Evolutionary conservation across 2,888 invertebrate genomes (phyloP).

Genomic region (Heteromurus nitidus): DNA sequence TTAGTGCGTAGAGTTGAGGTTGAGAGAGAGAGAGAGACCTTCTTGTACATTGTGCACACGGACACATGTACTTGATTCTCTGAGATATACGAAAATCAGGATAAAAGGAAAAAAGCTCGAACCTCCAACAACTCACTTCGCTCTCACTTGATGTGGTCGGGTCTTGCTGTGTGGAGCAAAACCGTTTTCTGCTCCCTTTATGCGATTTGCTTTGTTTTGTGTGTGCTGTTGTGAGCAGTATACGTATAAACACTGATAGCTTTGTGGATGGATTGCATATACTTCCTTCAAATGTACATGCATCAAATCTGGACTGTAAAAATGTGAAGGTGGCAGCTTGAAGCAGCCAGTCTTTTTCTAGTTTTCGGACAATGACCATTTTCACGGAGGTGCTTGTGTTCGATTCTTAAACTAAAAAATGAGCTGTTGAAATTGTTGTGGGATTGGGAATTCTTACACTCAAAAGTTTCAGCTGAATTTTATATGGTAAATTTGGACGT

Average conservation of each 20-base stretch:
- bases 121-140: neutral
- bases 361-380: neutral
- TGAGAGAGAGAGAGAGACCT: neutral
- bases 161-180: neutral
- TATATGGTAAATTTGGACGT: neutral
- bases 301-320: too few species aligned
- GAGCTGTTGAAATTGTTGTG: too few species aligned
- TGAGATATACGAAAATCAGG: neutral
- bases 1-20: too few species aligned
- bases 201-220: neutral
- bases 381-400: too few species aligned
- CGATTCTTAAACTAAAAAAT: neutral
- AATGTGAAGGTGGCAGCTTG: too few species aligned
- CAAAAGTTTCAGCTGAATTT: neutral
- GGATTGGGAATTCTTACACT: neutral
- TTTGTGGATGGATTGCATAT: neutral
- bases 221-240: neutral
- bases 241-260: neutral
- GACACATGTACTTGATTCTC: neutral
- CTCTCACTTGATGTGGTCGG: constrained; percentile 9
- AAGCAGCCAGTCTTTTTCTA: neutral
- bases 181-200: too few species aligned
- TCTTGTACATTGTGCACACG: neutral
- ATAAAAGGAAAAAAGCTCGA: neutral
- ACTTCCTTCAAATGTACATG: neutral